phyloP scores from a whole-genome alignment of 2,888 invertebrate genomes.

The Hoplodrina blanda region DNA sequence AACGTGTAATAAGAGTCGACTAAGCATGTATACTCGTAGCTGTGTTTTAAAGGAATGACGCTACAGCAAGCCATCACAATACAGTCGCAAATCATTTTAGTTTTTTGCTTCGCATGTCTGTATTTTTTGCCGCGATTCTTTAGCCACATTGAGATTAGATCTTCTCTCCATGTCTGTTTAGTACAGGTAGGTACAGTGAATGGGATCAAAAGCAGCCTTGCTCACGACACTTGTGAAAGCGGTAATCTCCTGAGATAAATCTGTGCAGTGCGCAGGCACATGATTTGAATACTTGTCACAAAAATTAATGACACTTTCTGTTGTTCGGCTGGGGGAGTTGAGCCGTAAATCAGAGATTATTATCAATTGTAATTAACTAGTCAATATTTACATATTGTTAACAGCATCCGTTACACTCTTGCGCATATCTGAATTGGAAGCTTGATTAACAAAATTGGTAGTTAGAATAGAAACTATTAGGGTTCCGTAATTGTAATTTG shows the following conservation, averaged over 20 bases:
- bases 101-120: neutral
- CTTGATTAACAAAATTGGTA: slow-evolving; percentile 13
- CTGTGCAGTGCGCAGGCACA: slow-evolving; percentile 61
- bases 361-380: slow-evolving; percentile 66
- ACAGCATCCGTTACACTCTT: slow-evolving; percentile 28
- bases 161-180: slow-evolving; percentile 11
- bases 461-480: slow-evolving; percentile 7
- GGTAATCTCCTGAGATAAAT: slow-evolving; percentile 67
- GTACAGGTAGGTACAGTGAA: slow-evolving; percentile 42
- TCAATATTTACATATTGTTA: slow-evolving; percentile 60
- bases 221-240: slow-evolving; percentile 69
- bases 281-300: slow-evolving; percentile 66
- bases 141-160: neutral
- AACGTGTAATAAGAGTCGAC: too few relatives aligned
- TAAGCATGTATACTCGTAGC: neutral
- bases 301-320: slow-evolving; percentile 57
- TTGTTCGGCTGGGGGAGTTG: slow-evolving; percentile 36
- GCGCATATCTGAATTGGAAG: slow-evolving; percentile 15
- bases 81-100: slow-evolving; percentile 1
- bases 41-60: neutral
- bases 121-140: neutral
- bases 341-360: slow-evolving; percentile 64
- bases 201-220: slow-evolving; percentile 57
- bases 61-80: neutral
- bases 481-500: neutral